phyloP scores from a whole-genome alignment of 2,888 invertebrate species.

The Synergus gifuensis region DNA sequence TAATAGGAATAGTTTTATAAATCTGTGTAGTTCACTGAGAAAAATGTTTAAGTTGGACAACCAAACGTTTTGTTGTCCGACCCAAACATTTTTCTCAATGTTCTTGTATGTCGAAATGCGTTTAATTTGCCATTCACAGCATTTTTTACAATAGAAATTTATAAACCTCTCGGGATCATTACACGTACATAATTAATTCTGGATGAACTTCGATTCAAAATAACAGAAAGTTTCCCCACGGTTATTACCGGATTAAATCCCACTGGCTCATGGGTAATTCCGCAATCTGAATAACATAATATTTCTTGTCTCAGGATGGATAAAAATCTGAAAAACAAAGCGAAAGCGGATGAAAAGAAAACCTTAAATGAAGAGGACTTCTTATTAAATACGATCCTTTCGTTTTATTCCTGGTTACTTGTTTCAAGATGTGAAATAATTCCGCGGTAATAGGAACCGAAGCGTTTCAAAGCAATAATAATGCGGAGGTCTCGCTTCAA shows the following conservation, averaged over 20 bases:
- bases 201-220: neutral
- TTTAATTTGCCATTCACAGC: no score
- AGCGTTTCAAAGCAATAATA: constrained; percentile 37
- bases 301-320: neutral
- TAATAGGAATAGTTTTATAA: no score
- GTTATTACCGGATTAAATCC: no score
- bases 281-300: neutral
- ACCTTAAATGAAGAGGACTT: neutral
- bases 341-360: neutral
- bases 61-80: no score
- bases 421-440: constrained; percentile 2
- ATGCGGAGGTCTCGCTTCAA: constrained; percentile 3
- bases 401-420: neutral
- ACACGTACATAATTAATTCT: neutral
- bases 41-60: no score
- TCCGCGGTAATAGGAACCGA: constrained; percentile 15
- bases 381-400: neutral
- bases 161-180: neutral
- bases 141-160: no score
- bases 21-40: no score
- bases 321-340: neutral
- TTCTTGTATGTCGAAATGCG: no score
- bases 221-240: neutral
- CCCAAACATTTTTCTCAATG: no score
- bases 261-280: neutral